Evolutionary conservation across 2,888 invertebrate species (phyloP).

Genomic region (Drosophila macrospina): DNA sequence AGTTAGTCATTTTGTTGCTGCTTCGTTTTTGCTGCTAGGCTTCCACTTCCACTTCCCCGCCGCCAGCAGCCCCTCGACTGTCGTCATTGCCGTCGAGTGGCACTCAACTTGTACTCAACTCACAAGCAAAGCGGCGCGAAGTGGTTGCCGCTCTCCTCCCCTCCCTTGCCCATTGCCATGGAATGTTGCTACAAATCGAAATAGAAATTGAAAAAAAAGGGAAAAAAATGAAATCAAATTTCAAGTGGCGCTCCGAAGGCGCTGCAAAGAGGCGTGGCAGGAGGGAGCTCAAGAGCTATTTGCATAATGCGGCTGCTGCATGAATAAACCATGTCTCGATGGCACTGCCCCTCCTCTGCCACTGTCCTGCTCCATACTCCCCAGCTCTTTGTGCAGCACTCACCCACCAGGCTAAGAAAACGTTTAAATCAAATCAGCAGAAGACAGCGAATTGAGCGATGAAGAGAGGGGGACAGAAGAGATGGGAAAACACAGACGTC

Average conservation of each 20-base stretch:
- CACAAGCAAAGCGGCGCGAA: slow-evolving; percentile 56
- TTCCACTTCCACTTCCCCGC: not conserved
- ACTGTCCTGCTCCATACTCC: not conserved
- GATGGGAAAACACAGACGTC: slow-evolving; percentile 22
- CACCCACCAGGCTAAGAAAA: slow-evolving; percentile 52
- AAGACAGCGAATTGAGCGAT: slow-evolving; percentile 28
- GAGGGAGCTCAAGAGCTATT: slow-evolving; percentile 61
- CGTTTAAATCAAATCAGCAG: slow-evolving; percentile 75
- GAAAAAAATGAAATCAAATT: slow-evolving; percentile 69
- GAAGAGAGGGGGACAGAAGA: not conserved
- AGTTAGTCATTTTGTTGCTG: slow-evolving; percentile 35
- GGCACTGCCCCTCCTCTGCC: slow-evolving; percentile 7
- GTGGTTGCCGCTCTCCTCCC: slow-evolving; percentile 34
- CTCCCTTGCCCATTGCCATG: not conserved
- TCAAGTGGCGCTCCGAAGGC: slow-evolving; percentile 66
- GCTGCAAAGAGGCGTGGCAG: slow-evolving; percentile 53
- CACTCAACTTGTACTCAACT: slow-evolving; percentile 67
- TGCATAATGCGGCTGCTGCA: slow-evolving; percentile 80
- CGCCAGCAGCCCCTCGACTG: not conserved
- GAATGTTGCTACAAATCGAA: slow-evolving; percentile 77
- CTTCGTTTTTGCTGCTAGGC: slow-evolving; percentile 6
- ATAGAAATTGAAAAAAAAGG: slow-evolving; percentile 60
- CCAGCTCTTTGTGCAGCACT: slow-evolving; percentile 11
- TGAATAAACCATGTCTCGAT: slow-evolving; percentile 77
- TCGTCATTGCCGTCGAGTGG: slow-evolving; percentile 47